phyloP scores from a whole-genome alignment of 2,797 vertebrate species.

The Leptoclinus maculatus region DNA sequence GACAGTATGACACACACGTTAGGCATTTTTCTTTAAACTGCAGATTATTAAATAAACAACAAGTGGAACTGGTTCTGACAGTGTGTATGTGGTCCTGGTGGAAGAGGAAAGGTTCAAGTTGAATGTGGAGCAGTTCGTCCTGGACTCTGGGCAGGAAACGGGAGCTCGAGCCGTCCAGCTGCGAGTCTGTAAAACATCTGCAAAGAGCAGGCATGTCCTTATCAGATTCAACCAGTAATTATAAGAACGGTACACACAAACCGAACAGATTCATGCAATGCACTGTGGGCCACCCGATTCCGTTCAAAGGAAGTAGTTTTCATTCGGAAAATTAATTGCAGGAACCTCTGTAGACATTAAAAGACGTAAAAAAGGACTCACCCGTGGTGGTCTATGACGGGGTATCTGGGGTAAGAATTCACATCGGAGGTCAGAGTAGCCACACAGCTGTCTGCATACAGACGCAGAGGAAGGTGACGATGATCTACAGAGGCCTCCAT shows the following conservation, averaged over 20 bases:
- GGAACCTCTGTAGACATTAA: slow-evolving; percentile 26
- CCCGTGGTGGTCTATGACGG: slow-evolving; percentile 63
- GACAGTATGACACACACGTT: background rate
- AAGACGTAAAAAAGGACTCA: slow-evolving; percentile 30
- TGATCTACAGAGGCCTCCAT: slow-evolving; percentile 48
- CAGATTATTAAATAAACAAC: background rate
- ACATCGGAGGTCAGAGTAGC: slow-evolving; percentile 52
- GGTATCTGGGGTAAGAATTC: slow-evolving; percentile 50
- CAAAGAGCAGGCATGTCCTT: slow-evolving; percentile 29
- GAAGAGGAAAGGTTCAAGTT: slow-evolving; percentile 63
- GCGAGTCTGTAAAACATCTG: slow-evolving; percentile 73
- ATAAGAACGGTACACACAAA: slow-evolving; percentile 36
- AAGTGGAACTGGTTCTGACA: slow-evolving; percentile 5
- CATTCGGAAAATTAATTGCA: slow-evolving; percentile 22
- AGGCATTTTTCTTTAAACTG: background rate
- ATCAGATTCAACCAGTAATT: slow-evolving; percentile 48
- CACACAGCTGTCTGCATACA: slow-evolving; percentile 52
- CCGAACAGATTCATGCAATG: background rate
- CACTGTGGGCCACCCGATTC: background rate
- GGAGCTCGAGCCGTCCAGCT: slow-evolving; percentile 58
- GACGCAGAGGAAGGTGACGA: slow-evolving; percentile 44
- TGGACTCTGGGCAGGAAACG: slow-evolving; percentile 61
- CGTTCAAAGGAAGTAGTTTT: slow-evolving; percentile 24
- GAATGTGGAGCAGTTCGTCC: slow-evolving; percentile 54
- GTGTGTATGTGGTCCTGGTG: slow-evolving; percentile 43